Evolutionary conservation across 2,888 invertebrate species (phyloP), one percentile per base, ranked within the genome.

Genomic region (Tineola bisselliella): DNA sequence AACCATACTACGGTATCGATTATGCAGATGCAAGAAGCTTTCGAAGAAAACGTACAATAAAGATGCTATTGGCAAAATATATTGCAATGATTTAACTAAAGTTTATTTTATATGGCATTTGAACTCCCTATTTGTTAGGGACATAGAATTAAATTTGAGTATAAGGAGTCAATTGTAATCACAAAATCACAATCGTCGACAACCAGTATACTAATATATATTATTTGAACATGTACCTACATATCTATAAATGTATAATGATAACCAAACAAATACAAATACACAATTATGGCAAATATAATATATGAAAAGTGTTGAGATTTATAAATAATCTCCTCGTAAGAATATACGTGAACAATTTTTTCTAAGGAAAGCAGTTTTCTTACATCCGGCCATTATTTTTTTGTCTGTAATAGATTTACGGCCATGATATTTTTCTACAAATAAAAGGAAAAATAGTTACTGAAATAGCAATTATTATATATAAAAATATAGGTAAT

Each of bases 1-100:
- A 83, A 33, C 84, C 84, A 84, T 86, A 25, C 25, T 25, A 86
- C 82, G 81, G 81, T 79, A 82, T 84, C 84, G 84, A 84, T 86
- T 84, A 86, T 86, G 84, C 74, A 84, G 82, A 84, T 84, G 81
- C 83, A 81, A 74, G 76, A 15, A 58, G 33, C 11, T 33, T 58
- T 58, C 19, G 15, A 15, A 33, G 58, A 31, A 54, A 25, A 25
- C 54, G 12, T 48, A 48, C 48, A 48, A 48, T 48, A 48, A 48
- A n/a, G 48, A 48, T 17, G 15, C 48, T 2, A 48, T 48, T 48
- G 1, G 3, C 5, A 48, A 48, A 48, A 48, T 48, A 48, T 15
- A 48, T 48, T 48, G 48, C 48, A 48, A 48, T 48, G 48, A 48
- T 48, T 48, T 48, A 17, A 15, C 48, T 48, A 48, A 48, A 48